Evolutionary conservation across 1,140 invertebrate genomes (phyloP), one percentile per base, ranked within the genome.

Genomic region (Atta texana): DNA sequence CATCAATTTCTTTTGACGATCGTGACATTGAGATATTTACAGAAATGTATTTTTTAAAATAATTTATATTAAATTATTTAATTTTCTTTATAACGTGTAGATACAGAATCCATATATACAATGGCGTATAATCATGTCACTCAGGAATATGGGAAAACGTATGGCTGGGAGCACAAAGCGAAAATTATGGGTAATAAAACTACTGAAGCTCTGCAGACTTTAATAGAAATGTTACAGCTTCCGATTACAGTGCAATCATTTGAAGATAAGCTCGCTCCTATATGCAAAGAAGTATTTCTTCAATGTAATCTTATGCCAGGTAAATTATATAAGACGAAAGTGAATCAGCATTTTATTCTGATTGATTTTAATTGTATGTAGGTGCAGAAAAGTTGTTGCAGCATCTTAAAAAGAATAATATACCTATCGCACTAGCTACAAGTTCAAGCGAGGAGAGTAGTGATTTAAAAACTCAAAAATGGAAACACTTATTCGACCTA

Each of bases 381-480:
- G 98, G 98, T 89, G 98, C 97, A 39, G 97, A 98, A 92, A 96
- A 96, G 88, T 94, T 99, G 44, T 96, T 99, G 0, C 94, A 96
- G 64, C 98, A 99, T 94, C 95, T 99, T 2, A 96, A 97, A 87
- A 96, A 96, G 82, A 96, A 98, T 39, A 96, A 97, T 28, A 95
- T 99, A 80, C 98, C 98, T 8, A 97, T 98, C 59, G 98, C 98
- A 5, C 94, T 99, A 66, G 99, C 98, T 2, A 99, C 98, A 1
- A 99, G 98, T 75, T 98, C 98, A 1, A 97, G 97, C 64, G 95
- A 96, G 66, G 95, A 97, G 24, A 97, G 97, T 89, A 98, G 97
- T 85, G 96, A 97, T 2, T 93, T 98, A 0, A 99, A 99, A 95
- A 97, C 97, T 0, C 96, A 96, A 16, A 95, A 97, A 24, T 97